Base-by-base conservation (phyloP, 2,888 invertebrate genomes). In the Leptinotarsa tumamoca region DNA sequence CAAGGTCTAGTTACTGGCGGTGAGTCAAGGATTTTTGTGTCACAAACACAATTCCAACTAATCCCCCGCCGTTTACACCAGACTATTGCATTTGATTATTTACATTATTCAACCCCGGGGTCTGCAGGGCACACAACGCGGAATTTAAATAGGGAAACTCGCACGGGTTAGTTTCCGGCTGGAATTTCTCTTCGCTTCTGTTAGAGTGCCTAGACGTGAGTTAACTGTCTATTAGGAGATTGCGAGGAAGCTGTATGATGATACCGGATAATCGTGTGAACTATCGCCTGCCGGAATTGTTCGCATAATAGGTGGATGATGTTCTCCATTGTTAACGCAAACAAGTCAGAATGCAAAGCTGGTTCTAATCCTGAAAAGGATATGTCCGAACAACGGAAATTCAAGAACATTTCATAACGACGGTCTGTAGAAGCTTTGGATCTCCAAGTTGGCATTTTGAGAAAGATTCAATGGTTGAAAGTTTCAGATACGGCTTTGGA, bases 1-100 rank as follows among this genome's bases (percentile, higher is more conserved):
- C 67, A 67, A 21, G 51, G 21, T 13, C 15, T 51, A 50, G 51
- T 67, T 50, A 67, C 58, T 51, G 23, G 15, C 43, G 21, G 43
- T 23, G 23, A 50, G 51, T 67, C 50, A 15, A 49, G 43, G 51
- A 51, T 67, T 67, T 23, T 67, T 67, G 49, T 58, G 58, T 67
- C 49, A 18, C 51, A 17, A 67, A 51, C 21, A 67, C 67, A 67
- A 67, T 58, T 58, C 58, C 58, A 14, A 10, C 58, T 15, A 58
- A 58, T 58, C 15, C 58, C 14, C 13, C 23, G 23, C 27, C 23
- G 58, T 58, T 58, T 58, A 58, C 4, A 4, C 23, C 23, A 58
- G 58, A 58, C 58, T 58, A 23, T 23, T 23, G 58, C 21, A 58
- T 58, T 58, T 23, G 21, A 58, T 58, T 58, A 58, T 58, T 58